Evolutionary conservation across 2,113 vertebrate species (phyloP), one percentile per base, ranked within the genome.

Genomic region (Verasper variegatus): DNA sequence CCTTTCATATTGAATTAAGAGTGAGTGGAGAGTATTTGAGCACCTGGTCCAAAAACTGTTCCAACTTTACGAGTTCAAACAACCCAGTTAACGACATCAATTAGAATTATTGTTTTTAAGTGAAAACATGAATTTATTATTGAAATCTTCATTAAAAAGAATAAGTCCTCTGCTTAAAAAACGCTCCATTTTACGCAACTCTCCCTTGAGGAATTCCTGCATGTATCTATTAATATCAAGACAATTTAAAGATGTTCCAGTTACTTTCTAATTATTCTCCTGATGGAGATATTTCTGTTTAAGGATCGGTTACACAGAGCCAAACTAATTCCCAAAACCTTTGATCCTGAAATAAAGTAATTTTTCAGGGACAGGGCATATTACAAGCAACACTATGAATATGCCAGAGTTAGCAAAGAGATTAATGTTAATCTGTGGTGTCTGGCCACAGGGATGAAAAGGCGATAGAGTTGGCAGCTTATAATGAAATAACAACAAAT

Each of bases 201-300:
- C 45, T n/a, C n/a, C 80, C 56, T 23, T 9, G 20, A 62, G 68
- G 80, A 57, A 62, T 45, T 68, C 9, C 51, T 69, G 31, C 56
- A 47, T 9, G 31, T 47, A 76, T 31, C 60, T 79, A 82, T 80
- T 83, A 78, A 81, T 70, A 80, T 57, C 17, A 73, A 52, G 58
- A 52, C 52, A 70, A 75, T 79, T 86, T 60, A 55, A 49, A 73
- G 68, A 71, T 51, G 77, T 13, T 82, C 63, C 27, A 70, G 71
- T 86, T 84, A 75, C 17, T 60, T 58, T 71, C n/a, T 80, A 69
- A 80, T 76, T 35, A 65, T 75, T 79, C 64, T 80, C 52, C 51
- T 27, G 59, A 65, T 74, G 61, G 26, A 56, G 18, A 45, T 60
- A 5, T 73, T 67, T 69, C 21, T 58, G 27, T 26, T 40, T 35